A percentile compares a stretch with the other conserved stretches of the same genome.
Evolutionary conservation across 1,140 invertebrate genomes (phyloP).

Genomic region (Halesus radiatus): DNA sequence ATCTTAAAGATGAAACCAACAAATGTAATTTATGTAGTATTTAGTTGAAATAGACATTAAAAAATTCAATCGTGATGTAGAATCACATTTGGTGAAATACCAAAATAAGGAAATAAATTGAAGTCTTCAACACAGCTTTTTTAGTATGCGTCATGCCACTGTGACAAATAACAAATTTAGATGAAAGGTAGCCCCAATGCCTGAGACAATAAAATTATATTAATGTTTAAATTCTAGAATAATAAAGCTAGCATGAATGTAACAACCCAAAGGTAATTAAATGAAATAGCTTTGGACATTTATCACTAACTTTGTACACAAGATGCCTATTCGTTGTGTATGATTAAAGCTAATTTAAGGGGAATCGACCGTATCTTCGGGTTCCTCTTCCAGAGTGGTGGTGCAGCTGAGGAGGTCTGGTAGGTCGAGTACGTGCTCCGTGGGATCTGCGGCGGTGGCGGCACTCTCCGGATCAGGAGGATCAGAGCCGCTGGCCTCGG

Average conservation of each 20-base stretch:
- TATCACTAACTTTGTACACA: slow-evolving; percentile 31
- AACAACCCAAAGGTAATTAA: slow-evolving; percentile 31
- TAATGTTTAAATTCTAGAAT: slow-evolving; percentile 7
- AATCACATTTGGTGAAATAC: too few relatives aligned
- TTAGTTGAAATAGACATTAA: too few relatives aligned
- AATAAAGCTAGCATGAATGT: slow-evolving; percentile 30
- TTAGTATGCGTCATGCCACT: too few relatives aligned
- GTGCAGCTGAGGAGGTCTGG: not conserved
- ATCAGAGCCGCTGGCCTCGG: not conserved
- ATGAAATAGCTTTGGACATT: slow-evolving; percentile 37
- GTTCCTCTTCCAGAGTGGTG: slow-evolving; percentile 11
- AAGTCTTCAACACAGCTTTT: too few relatives aligned
- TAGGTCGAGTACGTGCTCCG: not conserved
- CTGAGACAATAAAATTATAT: too few relatives aligned
- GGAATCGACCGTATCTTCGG: slow-evolving; percentile 13
- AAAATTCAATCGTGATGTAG: too few relatives aligned
- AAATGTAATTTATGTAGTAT: too few relatives aligned
- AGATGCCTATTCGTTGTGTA: slow-evolving; percentile 37
- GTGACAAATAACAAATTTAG: too few relatives aligned
- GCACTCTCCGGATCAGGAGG: not conserved
- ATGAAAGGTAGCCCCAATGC: too few relatives aligned
- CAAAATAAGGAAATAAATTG: too few relatives aligned
- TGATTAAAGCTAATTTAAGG: slow-evolving; percentile 16
- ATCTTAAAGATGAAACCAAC: too few relatives aligned
- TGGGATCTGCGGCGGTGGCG: not conserved